These are phyloP conservation scores for Drosophila paulistorum DNA, from an alignment of 1,140 invertebrate species.

Conservation along the genomic window DNA sequence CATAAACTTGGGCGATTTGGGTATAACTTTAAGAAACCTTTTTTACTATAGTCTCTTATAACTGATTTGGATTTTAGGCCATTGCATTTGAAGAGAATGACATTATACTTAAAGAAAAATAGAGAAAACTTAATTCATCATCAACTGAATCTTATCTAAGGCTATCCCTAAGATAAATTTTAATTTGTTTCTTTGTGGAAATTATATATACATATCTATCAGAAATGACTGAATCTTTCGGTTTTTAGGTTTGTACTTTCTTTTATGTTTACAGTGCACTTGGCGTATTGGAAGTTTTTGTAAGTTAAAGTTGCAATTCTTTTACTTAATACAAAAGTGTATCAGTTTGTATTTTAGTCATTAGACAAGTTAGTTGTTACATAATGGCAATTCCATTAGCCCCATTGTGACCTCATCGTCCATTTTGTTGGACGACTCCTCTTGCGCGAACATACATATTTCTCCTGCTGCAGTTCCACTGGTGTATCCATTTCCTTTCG, in stretches of 20 bases:
- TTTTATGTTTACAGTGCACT: neutral
- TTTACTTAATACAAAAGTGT: neutral
- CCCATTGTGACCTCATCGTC: conserved; percentile 37
- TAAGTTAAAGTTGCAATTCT: conserved; percentile 4
- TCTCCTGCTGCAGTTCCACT: neutral
- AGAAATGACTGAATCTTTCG: no score
- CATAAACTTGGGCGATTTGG: neutral
- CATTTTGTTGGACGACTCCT: neutral
- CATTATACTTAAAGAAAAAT: no score
- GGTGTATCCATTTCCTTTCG: neutral
- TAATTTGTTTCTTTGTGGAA: no score
- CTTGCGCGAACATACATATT: neutral
- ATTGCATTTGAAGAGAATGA: no score
- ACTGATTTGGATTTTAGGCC: no score
- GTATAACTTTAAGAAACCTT: neutral
- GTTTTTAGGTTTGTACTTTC: no score
- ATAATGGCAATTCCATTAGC: conserved; percentile 57
- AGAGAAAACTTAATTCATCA: no score
- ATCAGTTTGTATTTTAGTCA: conserved; percentile 6
- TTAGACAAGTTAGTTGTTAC: conserved; percentile 34
- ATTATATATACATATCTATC: no score
- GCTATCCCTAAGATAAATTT: no score
- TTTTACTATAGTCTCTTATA: no score
- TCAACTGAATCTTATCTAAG: no score
- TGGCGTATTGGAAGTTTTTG: neutral